Base-by-base conservation (phyloP, 2,797 vertebrate genomes). In the Sebastiscus albofasciatus region DNA sequence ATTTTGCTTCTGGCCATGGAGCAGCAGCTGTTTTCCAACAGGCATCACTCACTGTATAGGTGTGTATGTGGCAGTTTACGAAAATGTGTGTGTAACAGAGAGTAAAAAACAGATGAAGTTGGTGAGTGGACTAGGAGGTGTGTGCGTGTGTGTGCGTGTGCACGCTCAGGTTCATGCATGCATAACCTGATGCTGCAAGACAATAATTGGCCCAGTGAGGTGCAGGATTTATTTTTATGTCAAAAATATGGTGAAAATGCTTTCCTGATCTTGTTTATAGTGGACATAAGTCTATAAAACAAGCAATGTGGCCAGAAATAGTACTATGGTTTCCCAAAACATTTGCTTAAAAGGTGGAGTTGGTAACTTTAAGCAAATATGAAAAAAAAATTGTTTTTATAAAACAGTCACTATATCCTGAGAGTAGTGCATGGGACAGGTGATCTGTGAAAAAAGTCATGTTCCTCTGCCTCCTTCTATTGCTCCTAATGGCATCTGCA, bases 11-110 rank as follows among this genome's bases (percentile, higher is more conserved):
- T 65, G 93, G 96, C 89, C 85, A 93, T 87, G 29, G 71, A 83
- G 92, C n/a, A 89, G 93, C 96, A 97, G 95, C 95, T 97, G 95
- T 80, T 93, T 77, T 86, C 79, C 85, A 92, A 87, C 76, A 92
- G 90, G 85, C 90, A 78, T 80, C 83, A 62, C 31, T 88, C 72
- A 64, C 70, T 78, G 73, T 82, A 75, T 82, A 84, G 78, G 27
- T 66, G 92, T 89, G 92, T 81, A 91, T 81, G 82, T 72, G 69
- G 18, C 54, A 26, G 69, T 58, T 33, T 66, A 34, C 71, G 34
- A 46, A 8, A 36, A 4, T 39, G 7, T 49, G 42, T 46, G 2
- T 16, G 24, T 70, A 10, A 66, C 62, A 27, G 64, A 46, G 36
- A 18, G 33, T 20, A 22, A 49, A 58, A 58, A 34, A 39, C 14